A percentile compares a stretch with the other conserved stretches of the same genome.
These are phyloP conservation scores for Sebastes variabilis DNA, from an alignment of 2,797 vertebrate species.

Conservation along the genomic window DNA sequence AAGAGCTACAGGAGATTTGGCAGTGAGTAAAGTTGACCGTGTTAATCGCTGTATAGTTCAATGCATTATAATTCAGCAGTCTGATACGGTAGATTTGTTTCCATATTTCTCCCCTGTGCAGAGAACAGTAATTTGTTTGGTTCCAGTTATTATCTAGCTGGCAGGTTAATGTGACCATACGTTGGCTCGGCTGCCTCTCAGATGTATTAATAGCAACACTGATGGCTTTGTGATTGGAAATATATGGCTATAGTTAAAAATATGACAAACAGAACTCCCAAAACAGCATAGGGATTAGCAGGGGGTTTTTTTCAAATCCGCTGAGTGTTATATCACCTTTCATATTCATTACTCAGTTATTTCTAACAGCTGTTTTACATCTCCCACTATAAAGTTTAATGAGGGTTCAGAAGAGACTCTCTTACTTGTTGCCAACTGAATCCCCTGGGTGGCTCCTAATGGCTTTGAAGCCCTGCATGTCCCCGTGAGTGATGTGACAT, in stretches of 20 bases:
- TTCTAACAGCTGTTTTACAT: slow-evolving; percentile 28
- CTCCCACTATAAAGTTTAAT: slow-evolving; percentile 13
- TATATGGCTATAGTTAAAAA: neutral
- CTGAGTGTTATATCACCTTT: neutral
- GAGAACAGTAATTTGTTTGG: slow-evolving; percentile 4
- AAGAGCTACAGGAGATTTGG: neutral
- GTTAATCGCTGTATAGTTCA: slow-evolving; percentile 11
- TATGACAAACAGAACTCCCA: neutral
- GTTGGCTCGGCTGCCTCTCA: slow-evolving; percentile 13
- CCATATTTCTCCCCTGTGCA: neutral
- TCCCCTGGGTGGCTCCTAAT: slow-evolving; percentile 17
- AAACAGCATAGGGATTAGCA: neutral
- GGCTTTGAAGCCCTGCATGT: slow-evolving; percentile 32
- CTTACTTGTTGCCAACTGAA: slow-evolving; percentile 42
- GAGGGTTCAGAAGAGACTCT: slow-evolving; percentile 18
- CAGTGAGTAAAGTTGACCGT: neutral
- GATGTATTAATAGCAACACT: neutral
- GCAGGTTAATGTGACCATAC: slow-evolving; percentile 34
- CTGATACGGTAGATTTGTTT: slow-evolving; percentile 16
- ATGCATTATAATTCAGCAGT: slow-evolving; percentile 5
- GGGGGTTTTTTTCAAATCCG: neutral
- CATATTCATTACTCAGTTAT: slow-evolving; percentile 3
- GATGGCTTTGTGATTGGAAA: slow-evolving; percentile 2
- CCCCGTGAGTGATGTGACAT: slow-evolving; percentile 32
- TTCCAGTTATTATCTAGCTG: slow-evolving; percentile 19